These are phyloP conservation scores for Caenorhabditis inopinata DNA, from an alignment of 1,140 invertebrate species.

Conservation along the genomic window DNA sequence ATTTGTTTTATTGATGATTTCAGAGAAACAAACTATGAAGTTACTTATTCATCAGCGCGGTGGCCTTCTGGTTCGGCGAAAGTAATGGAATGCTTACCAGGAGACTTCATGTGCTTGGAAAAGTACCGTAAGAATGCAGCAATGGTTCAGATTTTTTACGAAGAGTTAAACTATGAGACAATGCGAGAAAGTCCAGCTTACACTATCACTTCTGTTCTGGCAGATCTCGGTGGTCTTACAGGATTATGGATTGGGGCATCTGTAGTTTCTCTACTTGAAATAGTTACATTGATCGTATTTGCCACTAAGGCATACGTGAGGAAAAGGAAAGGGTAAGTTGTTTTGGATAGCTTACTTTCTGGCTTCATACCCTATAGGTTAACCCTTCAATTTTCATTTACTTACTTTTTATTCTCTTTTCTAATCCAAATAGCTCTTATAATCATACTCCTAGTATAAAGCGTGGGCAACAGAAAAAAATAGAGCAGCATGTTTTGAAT, in stretches of 20 bases:
- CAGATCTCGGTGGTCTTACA: slow-evolving; percentile 63
- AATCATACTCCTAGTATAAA: background rate
- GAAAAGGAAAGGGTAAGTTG: slow-evolving; percentile 35
- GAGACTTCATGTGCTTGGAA: slow-evolving; percentile 62
- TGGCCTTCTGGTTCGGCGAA: slow-evolving; percentile 66
- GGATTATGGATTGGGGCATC: slow-evolving; percentile 66
- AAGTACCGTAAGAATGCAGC: slow-evolving; percentile 65
- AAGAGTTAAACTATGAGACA: slow-evolving; percentile 66
- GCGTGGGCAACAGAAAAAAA: background rate
- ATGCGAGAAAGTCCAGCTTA: slow-evolving; percentile 61
- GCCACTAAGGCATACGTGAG: slow-evolving; percentile 49
- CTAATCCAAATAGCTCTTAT: background rate
- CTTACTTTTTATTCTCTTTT: background rate
- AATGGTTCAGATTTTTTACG: slow-evolving; percentile 66
- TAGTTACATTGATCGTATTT: slow-evolving; percentile 55
- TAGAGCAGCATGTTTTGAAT: background rate
- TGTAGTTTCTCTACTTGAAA: slow-evolving; percentile 60
- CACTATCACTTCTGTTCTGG: slow-evolving; percentile 57
- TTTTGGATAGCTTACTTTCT: too few species aligned
- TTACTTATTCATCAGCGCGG: slow-evolving; percentile 63
- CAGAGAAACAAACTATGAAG: slow-evolving; percentile 65
- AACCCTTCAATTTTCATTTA: background rate
- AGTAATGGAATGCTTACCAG: slow-evolving; percentile 61
- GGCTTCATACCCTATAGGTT: slow-evolving; percentile 10
- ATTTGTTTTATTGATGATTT: slow-evolving; percentile 35